Conservation (phyloP, 2,797 vertebrate species). For the Choloepus didactylus region DNA sequence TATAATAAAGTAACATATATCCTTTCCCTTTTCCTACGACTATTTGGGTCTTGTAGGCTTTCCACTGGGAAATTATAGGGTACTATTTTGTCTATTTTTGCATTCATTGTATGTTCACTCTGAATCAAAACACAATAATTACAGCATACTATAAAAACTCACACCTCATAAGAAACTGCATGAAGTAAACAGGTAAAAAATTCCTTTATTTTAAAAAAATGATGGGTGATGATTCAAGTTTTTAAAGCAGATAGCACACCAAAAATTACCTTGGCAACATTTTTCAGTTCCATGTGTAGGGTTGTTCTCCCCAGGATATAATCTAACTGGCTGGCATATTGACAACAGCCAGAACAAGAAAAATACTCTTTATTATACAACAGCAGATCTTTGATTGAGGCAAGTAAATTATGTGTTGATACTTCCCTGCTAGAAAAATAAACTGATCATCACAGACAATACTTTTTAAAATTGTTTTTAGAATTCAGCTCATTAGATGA, state of each 20-base stretch:
- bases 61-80: not conserved
- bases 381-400: not conserved
- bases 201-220: not conserved
- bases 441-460: not conserved
- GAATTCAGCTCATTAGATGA: not conserved
- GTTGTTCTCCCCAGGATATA: not conserved
- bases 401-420: not conserved
- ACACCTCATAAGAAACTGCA: not conserved
- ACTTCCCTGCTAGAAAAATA: not conserved
- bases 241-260: not conserved
- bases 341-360: not conserved
- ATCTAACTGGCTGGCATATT: not conserved
- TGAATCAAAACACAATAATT: not conserved
- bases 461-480: not conserved
- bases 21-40: not conserved
- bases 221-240: not conserved
- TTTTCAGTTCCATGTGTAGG: not conserved
- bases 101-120: not conserved
- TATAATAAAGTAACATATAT: not conserved
- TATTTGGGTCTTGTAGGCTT: not conserved
- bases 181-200: not conserved
- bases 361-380: not conserved
- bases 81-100: not conserved
- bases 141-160: not conserved
- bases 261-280: not conserved